These are phyloP conservation scores for Psococerastis gibbosa DNA, from an alignment of 2,888 invertebrate species.

Conservation along the genomic window DNA sequence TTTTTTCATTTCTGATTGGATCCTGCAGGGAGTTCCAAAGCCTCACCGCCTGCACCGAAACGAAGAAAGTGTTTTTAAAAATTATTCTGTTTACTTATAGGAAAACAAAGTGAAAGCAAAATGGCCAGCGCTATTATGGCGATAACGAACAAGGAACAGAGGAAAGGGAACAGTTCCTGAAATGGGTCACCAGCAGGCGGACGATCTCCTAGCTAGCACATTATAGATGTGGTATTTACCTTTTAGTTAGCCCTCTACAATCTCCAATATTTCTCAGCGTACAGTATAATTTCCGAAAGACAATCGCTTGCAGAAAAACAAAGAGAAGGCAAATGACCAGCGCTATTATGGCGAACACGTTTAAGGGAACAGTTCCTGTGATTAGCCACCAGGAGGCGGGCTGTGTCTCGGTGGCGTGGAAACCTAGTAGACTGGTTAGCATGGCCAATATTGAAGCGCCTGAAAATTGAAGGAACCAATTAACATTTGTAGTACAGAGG, in stretches of 20 bases:
- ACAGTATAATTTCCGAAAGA: constrained; percentile 35
- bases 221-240: constrained; percentile 31
- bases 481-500: too few species aligned
- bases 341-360: constrained; percentile 47
- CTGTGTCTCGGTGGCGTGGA: constrained; percentile 40
- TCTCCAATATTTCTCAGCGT: constrained; percentile 41
- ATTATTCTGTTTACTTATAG: not conserved
- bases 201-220: too few species aligned
- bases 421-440: constrained; percentile 43
- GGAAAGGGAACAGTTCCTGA: too few species aligned
- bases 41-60: too few species aligned
- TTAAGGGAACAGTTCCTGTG: constrained; percentile 35
- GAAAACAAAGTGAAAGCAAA: too few species aligned
- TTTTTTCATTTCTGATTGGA: too few species aligned
- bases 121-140: too few species aligned
- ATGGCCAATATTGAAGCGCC: constrained; percentile 48
- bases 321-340: constrained; percentile 47
- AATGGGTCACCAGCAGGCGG: too few species aligned
- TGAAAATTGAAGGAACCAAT: too few species aligned
- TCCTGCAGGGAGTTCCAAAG: too few species aligned
- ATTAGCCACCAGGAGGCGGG: constrained; percentile 44
- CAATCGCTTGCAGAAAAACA: constrained; percentile 44
- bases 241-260: constrained; percentile 33
- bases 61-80: not conserved
- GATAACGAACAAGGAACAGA: too few species aligned